phyloP scores from a whole-genome alignment of 2,113 vertebrate genomes.

The Peromyscus maniculatus region DNA sequence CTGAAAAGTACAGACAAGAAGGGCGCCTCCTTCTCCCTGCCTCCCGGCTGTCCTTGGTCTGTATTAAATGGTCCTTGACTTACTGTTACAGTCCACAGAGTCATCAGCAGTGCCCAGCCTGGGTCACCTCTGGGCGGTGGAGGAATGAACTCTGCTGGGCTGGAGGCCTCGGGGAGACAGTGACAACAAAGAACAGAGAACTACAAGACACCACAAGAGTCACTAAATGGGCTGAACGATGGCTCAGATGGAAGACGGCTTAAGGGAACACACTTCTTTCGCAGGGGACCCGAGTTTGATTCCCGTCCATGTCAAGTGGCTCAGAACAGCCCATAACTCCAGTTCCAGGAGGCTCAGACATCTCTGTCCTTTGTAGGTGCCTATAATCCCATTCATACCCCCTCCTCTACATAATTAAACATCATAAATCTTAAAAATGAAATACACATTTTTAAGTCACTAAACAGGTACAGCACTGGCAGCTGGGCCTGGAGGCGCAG shows the following conservation, averaged over 20 bases:
- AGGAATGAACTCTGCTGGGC: neutral
- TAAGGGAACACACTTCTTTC: neutral
- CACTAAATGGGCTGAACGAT: neutral
- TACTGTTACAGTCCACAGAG: neutral
- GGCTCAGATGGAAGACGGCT: neutral
- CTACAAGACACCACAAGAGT: neutral
- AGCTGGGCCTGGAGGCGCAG: neutral
- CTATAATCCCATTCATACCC: neutral
- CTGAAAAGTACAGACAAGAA: neutral
- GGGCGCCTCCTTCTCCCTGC: neutral
- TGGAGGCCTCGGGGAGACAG: neutral
- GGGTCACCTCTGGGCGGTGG: neutral
- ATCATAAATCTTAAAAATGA: neutral
- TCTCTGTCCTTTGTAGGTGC: neutral
- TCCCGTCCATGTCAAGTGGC: neutral
- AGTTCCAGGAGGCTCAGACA: neutral
- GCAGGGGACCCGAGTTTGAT: neutral
- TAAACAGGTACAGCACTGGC: no score
- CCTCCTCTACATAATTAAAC: neutral
- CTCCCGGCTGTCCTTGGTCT: neutral
- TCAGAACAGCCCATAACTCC: neutral
- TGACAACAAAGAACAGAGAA: neutral
- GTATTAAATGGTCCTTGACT: neutral
- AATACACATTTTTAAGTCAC: neutral
- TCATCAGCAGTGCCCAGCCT: neutral